phyloP scores from a whole-genome alignment of 2,888 invertebrate species.

The Plebejus argus region DNA sequence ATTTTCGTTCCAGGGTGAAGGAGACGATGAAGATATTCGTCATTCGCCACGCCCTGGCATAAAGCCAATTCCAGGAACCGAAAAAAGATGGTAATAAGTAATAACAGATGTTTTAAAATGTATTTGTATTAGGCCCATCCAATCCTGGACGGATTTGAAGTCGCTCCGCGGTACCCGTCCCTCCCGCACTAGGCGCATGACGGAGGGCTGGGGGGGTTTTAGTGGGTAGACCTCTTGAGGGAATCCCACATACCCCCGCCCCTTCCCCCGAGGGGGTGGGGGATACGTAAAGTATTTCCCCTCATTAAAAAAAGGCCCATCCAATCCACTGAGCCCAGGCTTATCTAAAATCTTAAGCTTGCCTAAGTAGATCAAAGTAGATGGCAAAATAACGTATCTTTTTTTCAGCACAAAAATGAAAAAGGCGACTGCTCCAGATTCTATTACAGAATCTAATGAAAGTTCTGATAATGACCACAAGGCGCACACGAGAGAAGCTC shows the following conservation, averaged over 20 bases:
- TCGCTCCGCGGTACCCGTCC: too few relatives aligned
- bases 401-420: slow-evolving; percentile 51
- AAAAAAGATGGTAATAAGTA: slow-evolving; percentile 23
- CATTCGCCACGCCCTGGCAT: slow-evolving; percentile 16
- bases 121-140: background rate
- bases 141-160: too few relatives aligned
- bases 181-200: too few relatives aligned
- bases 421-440: slow-evolving; percentile 54
- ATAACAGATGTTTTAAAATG: background rate
- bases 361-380: background rate
- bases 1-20: slow-evolving; percentile 41
- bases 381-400: background rate
- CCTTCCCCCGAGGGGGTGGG: too few relatives aligned
- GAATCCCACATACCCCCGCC: too few relatives aligned
- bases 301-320: too few relatives aligned
- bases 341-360: background rate
- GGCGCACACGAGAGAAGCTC: slow-evolving; percentile 52
- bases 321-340: background rate
- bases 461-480: slow-evolving; percentile 65
- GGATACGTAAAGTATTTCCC: too few relatives aligned
- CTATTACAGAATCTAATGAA: slow-evolving; percentile 59
- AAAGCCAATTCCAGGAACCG: background rate
- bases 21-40: slow-evolving; percentile 51
- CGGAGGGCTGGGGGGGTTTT: too few relatives aligned
- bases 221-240: too few relatives aligned